Conservation (phyloP, 2,797 vertebrate species). For the Sparidentex hasta region DNA sequence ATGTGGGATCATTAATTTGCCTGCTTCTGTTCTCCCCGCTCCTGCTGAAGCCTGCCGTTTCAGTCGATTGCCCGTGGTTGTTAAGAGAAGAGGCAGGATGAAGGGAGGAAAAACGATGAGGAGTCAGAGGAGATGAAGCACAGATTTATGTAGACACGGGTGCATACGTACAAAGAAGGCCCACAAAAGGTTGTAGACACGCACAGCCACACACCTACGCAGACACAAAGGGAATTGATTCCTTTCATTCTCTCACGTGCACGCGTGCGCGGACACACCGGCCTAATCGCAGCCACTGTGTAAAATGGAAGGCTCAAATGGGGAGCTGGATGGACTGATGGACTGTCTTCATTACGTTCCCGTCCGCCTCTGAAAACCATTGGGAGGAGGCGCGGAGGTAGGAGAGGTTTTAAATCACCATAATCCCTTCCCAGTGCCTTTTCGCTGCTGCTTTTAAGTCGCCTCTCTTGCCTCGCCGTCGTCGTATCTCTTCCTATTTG, state of each 20-base stretch:
- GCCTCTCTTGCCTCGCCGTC: conserved; percentile 28
- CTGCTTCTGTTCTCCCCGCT: conserved; percentile 40
- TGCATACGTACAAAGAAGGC: conserved; percentile 19
- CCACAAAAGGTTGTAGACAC: neutral
- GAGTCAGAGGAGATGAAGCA: conserved; percentile 18
- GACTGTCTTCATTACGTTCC: conserved; percentile 78
- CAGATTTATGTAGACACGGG: conserved; percentile 53
- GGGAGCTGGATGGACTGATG: conserved; percentile 68
- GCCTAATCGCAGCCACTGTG: conserved; percentile 42
- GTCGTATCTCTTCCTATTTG: conserved; percentile 56
- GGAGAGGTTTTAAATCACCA: conserved; percentile 75
- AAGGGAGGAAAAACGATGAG: conserved; percentile 23
- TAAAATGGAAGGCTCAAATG: conserved; percentile 61
- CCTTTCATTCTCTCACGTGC: conserved; percentile 36
- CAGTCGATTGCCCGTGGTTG: conserved; percentile 63
- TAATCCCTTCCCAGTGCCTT: conserved; percentile 68
- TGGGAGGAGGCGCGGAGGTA: conserved; percentile 60
- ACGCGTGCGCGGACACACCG: neutral
- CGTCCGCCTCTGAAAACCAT: conserved; percentile 53
- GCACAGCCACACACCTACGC: conserved; percentile 21
- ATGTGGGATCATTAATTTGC: conserved; percentile 70
- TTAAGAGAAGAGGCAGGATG: conserved; percentile 51
- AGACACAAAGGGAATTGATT: conserved; percentile 50
- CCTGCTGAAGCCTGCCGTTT: conserved; percentile 63
- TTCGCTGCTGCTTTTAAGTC: conserved; percentile 56